Evolutionary conservation across 2,797 vertebrate genomes (phyloP).

Genomic region (Anguilla megastoma): DNA sequence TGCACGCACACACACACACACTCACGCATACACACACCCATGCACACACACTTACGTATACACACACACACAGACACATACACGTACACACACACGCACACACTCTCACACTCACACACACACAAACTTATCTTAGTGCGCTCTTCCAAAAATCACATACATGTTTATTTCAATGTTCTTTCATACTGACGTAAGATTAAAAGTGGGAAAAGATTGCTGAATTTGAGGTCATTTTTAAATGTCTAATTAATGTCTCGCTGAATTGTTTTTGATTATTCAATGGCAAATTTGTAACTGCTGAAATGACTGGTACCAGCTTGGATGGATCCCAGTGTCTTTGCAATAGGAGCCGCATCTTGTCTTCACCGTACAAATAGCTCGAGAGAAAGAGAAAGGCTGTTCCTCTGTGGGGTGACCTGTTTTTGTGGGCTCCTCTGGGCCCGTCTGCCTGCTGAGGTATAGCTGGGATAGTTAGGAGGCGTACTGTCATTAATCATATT

Average conservation of each 20-base stretch:
- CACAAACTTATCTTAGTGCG: neutral
- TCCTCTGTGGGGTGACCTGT: neutral
- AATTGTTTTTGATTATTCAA: neutral
- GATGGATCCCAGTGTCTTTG: neutral
- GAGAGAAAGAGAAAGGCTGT: neutral
- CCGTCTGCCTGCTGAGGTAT: neutral
- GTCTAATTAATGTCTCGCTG: neutral
- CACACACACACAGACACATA: slow-evolving; percentile 10
- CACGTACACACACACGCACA: too few relatives aligned
- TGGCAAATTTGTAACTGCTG: neutral
- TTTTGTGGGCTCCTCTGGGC: neutral
- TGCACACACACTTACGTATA: slow-evolving; percentile 3
- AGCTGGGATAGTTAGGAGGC: neutral
- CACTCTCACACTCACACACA: neutral
- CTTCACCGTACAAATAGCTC: neutral
- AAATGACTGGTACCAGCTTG: neutral
- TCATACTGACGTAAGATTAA: neutral
- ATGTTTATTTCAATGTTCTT: neutral
- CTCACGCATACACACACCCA: slow-evolving; percentile 16
- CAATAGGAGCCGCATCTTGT: neutral
- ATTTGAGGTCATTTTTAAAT: neutral
- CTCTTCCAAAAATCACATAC: neutral
- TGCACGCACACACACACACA: slow-evolving; percentile 23
- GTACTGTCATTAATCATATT: neutral
- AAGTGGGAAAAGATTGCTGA: neutral